These are phyloP conservation scores for Cerastis rubricosa DNA, from an alignment of 2,888 invertebrate genomes.

Conservation along the genomic window DNA sequence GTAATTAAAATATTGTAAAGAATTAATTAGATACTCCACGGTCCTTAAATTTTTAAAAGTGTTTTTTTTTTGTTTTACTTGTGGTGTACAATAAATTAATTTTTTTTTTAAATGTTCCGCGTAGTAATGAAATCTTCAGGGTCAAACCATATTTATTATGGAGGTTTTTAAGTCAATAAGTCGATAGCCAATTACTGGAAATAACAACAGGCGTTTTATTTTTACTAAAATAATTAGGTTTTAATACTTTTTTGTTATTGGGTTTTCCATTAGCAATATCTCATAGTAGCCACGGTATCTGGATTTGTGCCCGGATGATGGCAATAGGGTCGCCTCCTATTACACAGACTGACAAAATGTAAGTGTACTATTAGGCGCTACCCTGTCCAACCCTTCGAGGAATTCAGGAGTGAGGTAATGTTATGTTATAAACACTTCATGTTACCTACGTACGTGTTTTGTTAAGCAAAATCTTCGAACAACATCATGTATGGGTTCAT, in stretches of 20 bases:
- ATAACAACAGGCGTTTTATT: not conserved
- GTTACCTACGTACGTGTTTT: constrained; percentile 6
- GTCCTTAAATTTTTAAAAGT: constrained; percentile 14
- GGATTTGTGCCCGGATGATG: not conserved
- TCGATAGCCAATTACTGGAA: not conserved
- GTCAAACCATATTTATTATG: not conserved
- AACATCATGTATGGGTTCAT: constrained; percentile 30
- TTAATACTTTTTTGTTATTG: not conserved
- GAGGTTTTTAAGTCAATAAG: constrained; percentile 1
- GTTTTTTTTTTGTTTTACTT: constrained; percentile 7
- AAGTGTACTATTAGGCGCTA: not conserved
- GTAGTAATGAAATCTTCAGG: not conserved
- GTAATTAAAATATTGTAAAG: constrained; percentile 46
- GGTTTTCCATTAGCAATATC: not conserved
- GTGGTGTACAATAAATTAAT: not conserved
- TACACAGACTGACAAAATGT: not conserved
- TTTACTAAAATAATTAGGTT: too few species aligned
- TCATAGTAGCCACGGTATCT: not conserved
- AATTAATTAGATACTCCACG: constrained; percentile 42
- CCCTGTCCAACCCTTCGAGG: not conserved
- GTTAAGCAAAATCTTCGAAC: constrained; percentile 26
- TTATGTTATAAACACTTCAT: not conserved
- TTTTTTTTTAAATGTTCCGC: not conserved
- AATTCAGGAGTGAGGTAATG: not conserved
- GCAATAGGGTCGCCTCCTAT: not conserved